Evolutionary conservation across 2,113 vertebrate species (phyloP).

Genomic region (Paratilapia polleni): DNA sequence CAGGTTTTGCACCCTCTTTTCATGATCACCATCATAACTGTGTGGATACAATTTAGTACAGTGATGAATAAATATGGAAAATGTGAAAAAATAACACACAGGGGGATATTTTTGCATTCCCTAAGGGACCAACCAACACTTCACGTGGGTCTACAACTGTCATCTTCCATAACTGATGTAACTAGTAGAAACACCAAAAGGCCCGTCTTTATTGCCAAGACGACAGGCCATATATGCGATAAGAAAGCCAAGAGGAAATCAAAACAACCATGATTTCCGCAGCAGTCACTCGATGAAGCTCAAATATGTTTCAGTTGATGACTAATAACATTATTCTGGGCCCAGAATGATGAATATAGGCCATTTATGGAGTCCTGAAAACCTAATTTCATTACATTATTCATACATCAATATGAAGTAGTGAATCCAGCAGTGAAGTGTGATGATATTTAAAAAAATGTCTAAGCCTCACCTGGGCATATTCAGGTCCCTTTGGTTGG

Average conservation of each 20-base stretch:
- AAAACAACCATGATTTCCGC: constrained; percentile 27
- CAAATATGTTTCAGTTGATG: constrained; percentile 57
- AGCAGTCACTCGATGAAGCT: constrained; percentile 40
- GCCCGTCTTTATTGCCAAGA: constrained; percentile 20
- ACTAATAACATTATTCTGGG: constrained; percentile 56
- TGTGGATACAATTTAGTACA: neutral
- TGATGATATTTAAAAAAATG: neutral
- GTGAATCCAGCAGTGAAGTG: neutral
- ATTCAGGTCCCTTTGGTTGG: constrained; percentile 87
- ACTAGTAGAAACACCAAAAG: constrained; percentile 31
- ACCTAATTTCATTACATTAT: constrained; percentile 39
- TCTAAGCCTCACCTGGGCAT: constrained; percentile 85
- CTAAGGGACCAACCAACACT: neutral
- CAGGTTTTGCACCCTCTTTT: neutral
- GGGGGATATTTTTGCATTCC: neutral
- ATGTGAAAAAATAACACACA: neutral
- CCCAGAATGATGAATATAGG: constrained; percentile 54
- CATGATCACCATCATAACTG: neutral
- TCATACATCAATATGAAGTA: constrained; percentile 8
- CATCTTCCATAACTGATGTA: constrained; percentile 5
- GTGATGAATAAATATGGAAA: neutral
- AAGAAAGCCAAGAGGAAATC: constrained; percentile 30
- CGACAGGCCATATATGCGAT: neutral
- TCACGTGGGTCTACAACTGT: neutral
- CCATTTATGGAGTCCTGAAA: constrained; percentile 57